Conservation (phyloP, 2,797 vertebrate species). For the Rallus crepitans region DNA sequence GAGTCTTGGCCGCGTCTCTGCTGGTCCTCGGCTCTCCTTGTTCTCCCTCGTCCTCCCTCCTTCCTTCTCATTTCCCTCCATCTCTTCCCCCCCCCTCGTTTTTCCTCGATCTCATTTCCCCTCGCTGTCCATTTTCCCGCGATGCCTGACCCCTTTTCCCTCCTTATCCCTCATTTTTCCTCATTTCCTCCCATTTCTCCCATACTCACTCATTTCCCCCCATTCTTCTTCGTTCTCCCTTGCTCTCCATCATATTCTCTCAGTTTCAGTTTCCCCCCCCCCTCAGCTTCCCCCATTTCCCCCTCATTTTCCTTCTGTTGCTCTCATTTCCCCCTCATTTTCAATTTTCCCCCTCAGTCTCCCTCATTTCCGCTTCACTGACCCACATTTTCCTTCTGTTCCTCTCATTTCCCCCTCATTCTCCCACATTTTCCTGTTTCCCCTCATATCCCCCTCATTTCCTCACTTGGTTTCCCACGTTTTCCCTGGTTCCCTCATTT, state of each 20-base stretch:
- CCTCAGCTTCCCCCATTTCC: neutral
- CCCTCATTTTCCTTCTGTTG: neutral
- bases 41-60: neutral
- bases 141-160: rapidly evolving
- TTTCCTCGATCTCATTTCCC: neutral
- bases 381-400: too few species aligned
- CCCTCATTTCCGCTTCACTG: neutral
- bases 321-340: neutral
- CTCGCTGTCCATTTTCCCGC: neutral
- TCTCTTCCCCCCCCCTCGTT: neutral
- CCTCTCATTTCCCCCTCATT: neutral
- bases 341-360: neutral
- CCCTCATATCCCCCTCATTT: neutral
- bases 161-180: neutral
- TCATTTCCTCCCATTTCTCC: neutral
- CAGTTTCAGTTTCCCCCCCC: neutral
- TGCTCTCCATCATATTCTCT: neutral
- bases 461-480: neutral
- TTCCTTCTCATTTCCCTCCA: neutral
- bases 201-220: too few species aligned
- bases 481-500: neutral
- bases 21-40: neutral
- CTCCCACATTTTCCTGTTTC: neutral
- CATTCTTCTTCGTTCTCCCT: neutral
- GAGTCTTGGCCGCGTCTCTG: neutral